Evolutionary conservation across 2,888 invertebrate species (phyloP), one percentile per base, ranked within the genome.

Genomic region (Danaus chrysippus): DNA sequence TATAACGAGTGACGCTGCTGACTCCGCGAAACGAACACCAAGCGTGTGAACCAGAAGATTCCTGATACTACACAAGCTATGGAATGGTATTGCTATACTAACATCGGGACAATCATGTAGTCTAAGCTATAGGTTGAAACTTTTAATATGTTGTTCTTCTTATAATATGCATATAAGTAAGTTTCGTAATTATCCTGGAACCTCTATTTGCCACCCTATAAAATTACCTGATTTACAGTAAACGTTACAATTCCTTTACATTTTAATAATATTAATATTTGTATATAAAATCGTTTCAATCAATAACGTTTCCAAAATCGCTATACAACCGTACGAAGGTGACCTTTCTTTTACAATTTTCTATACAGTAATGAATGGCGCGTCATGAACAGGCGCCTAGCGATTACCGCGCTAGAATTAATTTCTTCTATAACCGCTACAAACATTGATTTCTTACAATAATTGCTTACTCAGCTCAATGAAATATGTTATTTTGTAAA

Each of bases 291-390:
- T 46, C 2, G 12, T 3, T 13, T 1, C 15, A 46, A 13, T 46
- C 5, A 11, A 46, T 13, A n/a, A 11, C 10, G 9, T 46, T 44
- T 44, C 19, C 23, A 43, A 54, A 17, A n/a, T 12, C 19, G 54
- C 15, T 42, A 11, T 52, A 52, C 17, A 11, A 3, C 57, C 53
- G 54, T 54, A 15, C 8, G 11, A 9, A 56, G 3, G 42, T 46
- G 11, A 41, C 56, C 42, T 49, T 23, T 15, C 15, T 58, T 52
- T 53, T 59, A 70, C 61, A 70, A 69, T 74, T 75, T 75, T 74
- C 77, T 76, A 75, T 73, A 73, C 65, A 71, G 65, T 75, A 77
- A 82, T 78, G 78, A 78, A 81, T 77, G 55, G 69, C 72, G 68
- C 77, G 82, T 81, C 82, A 82, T 67, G 65, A 66, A 62, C 82